Conservation (phyloP, 2,797 vertebrate genomes). For the Sebastes ruberrimus region DNA sequence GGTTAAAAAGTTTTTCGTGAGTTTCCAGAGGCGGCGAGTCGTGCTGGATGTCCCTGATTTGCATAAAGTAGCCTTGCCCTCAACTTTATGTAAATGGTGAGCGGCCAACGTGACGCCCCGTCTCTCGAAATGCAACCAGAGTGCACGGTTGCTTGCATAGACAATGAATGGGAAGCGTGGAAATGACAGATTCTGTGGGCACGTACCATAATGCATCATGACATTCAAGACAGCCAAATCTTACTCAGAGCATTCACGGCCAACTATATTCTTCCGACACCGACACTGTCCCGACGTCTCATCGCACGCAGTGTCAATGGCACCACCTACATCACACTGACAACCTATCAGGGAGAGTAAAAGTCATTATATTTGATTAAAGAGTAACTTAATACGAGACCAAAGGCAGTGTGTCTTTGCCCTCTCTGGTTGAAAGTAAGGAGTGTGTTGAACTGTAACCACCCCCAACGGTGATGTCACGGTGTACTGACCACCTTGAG, state of each 20-base stretch:
- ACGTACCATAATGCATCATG: background rate
- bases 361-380: background rate
- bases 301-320: constrained; percentile 77
- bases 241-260: constrained; percentile 87
- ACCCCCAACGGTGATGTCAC: background rate
- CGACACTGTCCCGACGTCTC: constrained; percentile 81
- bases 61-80: too few species aligned
- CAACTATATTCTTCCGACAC: constrained; percentile 86
- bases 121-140: background rate
- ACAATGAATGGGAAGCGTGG: background rate
- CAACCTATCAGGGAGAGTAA: constrained; percentile 82
- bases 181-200: background rate
- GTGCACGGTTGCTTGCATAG: background rate
- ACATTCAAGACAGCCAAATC: constrained; percentile 41
- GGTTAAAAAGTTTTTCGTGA: too few species aligned
- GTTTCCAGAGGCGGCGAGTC: too few species aligned
- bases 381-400: background rate
- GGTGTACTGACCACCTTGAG: background rate
- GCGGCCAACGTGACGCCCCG: too few species aligned
- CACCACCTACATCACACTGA: constrained; percentile 89
- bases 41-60: too few species aligned
- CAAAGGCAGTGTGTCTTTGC: background rate
- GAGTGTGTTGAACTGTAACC: background rate
- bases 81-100: too few species aligned
- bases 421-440: background rate